These are phyloP conservation scores for Cephonodes hylas DNA, from an alignment of 2,888 invertebrate species.

Conservation along the genomic window DNA sequence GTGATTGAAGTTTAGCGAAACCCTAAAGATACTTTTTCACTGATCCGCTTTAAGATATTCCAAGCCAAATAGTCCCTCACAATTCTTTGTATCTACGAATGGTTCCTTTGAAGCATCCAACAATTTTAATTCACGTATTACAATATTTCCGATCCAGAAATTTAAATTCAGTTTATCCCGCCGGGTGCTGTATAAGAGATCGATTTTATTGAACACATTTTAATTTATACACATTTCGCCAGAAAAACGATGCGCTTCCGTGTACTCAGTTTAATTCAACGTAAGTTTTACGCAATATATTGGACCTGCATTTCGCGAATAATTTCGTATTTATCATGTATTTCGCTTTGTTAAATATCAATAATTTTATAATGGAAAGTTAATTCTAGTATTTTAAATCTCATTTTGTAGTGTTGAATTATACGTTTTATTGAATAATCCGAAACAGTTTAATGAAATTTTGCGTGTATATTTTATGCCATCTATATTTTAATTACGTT, in stretches of 20 bases:
- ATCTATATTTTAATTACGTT: too few relatives aligned
- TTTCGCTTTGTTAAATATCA: too few relatives aligned
- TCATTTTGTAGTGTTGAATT: too few relatives aligned
- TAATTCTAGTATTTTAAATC: too few relatives aligned
- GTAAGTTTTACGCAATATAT: not conserved
- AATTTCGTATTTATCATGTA: not conserved
- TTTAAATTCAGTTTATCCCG: constrained; percentile 39
- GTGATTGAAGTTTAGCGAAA: too few relatives aligned
- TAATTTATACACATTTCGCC: constrained; percentile 8
- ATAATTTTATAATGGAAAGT: too few relatives aligned
- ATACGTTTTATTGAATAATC: too few relatives aligned
- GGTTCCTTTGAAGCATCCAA: not conserved
- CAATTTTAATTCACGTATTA: constrained; percentile 31
- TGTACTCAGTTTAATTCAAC: not conserved
- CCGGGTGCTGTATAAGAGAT: not conserved
- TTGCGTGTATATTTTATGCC: too few relatives aligned
- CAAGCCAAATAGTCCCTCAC: too few relatives aligned
- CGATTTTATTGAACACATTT: constrained; percentile 1
- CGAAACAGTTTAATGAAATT: too few relatives aligned
- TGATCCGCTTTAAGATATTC: too few relatives aligned
- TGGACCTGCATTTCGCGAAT: not conserved
- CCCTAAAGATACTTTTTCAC: too few relatives aligned
- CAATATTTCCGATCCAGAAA: constrained; percentile 62
- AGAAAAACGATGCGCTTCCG: constrained; percentile 7
- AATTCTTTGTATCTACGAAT: not conserved